A percentile compares a stretch with the other conserved stretches of the same genome.
phyloP scores from a whole-genome alignment of 2,888 invertebrate species.

The Sarcophaga caerulescens region DNA sequence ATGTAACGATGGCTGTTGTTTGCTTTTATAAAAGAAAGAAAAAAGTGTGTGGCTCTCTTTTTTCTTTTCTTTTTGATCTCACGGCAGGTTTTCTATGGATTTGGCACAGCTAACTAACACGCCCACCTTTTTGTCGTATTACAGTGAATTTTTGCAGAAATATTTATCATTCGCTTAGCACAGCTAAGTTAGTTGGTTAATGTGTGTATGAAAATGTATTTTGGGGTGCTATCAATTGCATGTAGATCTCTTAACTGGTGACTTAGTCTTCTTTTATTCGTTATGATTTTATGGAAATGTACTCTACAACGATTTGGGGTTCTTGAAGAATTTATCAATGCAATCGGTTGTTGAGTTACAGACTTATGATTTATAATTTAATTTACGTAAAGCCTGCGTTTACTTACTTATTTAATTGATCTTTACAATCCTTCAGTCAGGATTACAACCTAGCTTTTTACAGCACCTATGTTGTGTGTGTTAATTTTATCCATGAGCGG shows the following conservation, averaged over 20 bases:
- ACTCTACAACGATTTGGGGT: neutral
- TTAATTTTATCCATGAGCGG: no score
- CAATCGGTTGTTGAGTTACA: no score
- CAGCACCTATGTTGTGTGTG: no score
- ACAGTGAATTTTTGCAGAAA: conserved; percentile 8
- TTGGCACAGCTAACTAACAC: conserved; percentile 52
- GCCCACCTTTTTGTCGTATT: conserved; percentile 49
- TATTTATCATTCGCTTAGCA: conserved; percentile 1
- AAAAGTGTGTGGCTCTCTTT: conserved; percentile 1
- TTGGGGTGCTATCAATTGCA: conserved; percentile 44
- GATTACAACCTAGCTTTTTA: no score
- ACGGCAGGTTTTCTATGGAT: neutral
- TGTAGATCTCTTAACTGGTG: conserved; percentile 38
- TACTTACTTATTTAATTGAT: no score
- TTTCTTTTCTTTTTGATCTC: conserved; percentile 3
- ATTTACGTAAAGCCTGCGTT: no score
- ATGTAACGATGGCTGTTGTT: conserved; percentile 51
- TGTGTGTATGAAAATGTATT: conserved; percentile 9
- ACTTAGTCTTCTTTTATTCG: neutral
- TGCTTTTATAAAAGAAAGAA: neutral
- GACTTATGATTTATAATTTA: no score
- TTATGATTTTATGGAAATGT: neutral
- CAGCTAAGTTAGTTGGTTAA: conserved; percentile 16
- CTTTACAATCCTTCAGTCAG: no score
- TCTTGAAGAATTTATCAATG: no score